These are phyloP conservation scores for Rousettus madagascariensis DNA, from an alignment of 2,797 vertebrate species.

Conservation along the genomic window DNA sequence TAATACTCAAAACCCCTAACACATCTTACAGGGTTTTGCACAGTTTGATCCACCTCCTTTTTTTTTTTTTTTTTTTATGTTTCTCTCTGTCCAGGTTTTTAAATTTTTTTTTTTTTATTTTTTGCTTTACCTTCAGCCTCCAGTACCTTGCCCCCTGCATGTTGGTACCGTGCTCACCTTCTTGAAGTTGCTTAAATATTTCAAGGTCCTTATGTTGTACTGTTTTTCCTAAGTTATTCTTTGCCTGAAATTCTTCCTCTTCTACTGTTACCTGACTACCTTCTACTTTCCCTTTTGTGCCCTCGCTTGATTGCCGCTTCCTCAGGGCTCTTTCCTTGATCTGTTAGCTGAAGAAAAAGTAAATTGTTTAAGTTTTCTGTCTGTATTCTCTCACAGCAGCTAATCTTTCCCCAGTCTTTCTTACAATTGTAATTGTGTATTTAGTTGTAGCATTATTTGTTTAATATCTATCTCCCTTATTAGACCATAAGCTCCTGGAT, in stretches of 20 bases:
- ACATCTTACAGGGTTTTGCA: too few species aligned
- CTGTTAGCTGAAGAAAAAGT: background rate
- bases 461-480: background rate
- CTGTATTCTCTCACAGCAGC: background rate
- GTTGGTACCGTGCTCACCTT: background rate
- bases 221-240: background rate
- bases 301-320: background rate
- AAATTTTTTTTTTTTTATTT: too few species aligned
- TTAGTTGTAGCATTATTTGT: background rate
- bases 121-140: background rate
- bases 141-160: background rate
- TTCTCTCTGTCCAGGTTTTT: too few species aligned
- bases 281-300: background rate
- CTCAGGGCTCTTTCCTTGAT: background rate
- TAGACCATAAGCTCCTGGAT: background rate
- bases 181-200: background rate
- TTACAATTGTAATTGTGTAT: background rate
- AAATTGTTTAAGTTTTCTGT: background rate
- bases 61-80: too few species aligned
- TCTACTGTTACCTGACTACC: background rate
- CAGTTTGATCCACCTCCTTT: too few species aligned
- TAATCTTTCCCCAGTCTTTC: background rate
- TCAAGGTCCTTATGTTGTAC: background rate
- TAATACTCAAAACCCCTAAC: background rate
- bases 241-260: background rate